Base-by-base conservation (phyloP, 53 echinoderm and acorn worm genomes). In the Holothuria scabra region DNA sequence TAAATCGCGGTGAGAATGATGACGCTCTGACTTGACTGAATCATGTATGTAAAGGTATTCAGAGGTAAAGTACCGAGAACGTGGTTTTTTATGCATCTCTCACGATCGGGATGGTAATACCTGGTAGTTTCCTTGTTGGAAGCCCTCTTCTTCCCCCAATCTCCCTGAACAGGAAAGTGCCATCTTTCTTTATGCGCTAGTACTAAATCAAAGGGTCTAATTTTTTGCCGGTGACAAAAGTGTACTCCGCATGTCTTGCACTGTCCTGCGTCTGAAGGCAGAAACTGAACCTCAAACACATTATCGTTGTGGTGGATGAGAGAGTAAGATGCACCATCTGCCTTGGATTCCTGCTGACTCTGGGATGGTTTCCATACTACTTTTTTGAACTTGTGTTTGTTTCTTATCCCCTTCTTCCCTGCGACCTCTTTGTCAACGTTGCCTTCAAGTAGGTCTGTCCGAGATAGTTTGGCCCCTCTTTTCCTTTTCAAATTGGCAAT, bases 301-400 rank as follows among this genome's bases (percentile, higher is more conserved):
- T 69, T 69, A n/a, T 69, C 70, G n/a, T 69, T 69, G 33, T 69
- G 70, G 35, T 69, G 70, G 4, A 69, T 4, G 31, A 22, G n/a
- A 10, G 35, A 29, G 33, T 69, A 69, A 38, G 24, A 21, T 24
- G 21, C 21, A 35, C 35, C 35, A 3, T 35, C 35, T 35, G 35
- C 35, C 6, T 35, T 6, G 3, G 6, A 4, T 35, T 35, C 35
- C 35, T 4, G 35, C 21, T 33, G 12, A 37, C 29, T 33, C 29
- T 33, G 35, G 29, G 2, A 9, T 13, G 4, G n/a, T 38, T 69
- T 32, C 18, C 9, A 32, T 13, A 33, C 21, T 14, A 33, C 21
- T 14, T 32, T 14, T 13, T 69, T 26, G 18, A 1, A 69, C 21
- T n/a, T 28, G 34, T 69, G 3, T n/a, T 35, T 69, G 35, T 69